These are phyloP conservation scores for human DNA, from an alignment of 2,113 vertebrate species.

Conservation along the genomic window GRCh38 chr14:49999501-50000000, in stretches of 20 bases:
- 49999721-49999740: not conserved
- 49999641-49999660: not conserved
- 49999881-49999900: not conserved
- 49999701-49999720: not conserved
- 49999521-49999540: not conserved
- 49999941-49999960: not conserved
- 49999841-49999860: not conserved
- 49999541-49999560: not conserved
- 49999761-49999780: not conserved
- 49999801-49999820: not conserved
- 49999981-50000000: not conserved
- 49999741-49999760: not conserved
- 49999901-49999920: not conserved
- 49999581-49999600: not conserved
- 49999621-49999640: not conserved
- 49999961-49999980: not conserved
- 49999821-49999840: not conserved
- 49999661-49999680: not conserved
- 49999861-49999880: not conserved
- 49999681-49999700: not conserved
- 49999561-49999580: not conserved
- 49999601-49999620: not conserved
- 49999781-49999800: not conserved
- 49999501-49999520: not conserved
- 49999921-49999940: constrained; percentile 14